Base-by-base conservation (phyloP, 2,113 vertebrate species). In the Orientallactaga bullata region DNA sequence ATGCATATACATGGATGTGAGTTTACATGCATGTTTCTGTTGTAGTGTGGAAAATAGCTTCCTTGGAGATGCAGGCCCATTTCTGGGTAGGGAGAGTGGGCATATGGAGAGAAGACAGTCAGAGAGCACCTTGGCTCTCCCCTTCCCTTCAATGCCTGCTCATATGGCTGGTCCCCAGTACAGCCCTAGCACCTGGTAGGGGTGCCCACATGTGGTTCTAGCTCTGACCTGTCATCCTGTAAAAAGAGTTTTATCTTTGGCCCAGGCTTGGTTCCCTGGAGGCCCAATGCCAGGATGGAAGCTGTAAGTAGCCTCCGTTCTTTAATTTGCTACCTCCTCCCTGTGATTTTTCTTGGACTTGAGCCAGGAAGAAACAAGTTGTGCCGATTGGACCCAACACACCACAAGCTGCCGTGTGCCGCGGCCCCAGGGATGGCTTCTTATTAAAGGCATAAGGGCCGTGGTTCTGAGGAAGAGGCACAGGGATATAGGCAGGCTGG, bases 291-390 rank as follows among this genome's bases (percentile, higher is more conserved):
- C 80, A 90, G 69, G 18, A 71, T 12, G 83, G 30, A 93, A 85
- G 37, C 81, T 42, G 42, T 68, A 61, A 94, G 71, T 26, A 77
- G 76, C 83, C 66, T 90, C 58, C 1, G 2, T 13, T 96, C 63
- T 89, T 96, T 88, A 69, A 91, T 96, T 94, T 84, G 42, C 47
- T 20, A 21, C 69, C 82, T 68, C 39, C 71, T 85, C 78, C 69
- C 88, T 90, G 81, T 42, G 82, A 92, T 93, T 93, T 93, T 94
- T 93, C 88, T 90, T 93, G 94, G 90, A 69, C 60, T 32, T 28
- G 8, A 74, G 88, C 95, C 96, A 97, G 93, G 71, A 68, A 90
- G 82, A 35, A 91, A 95, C 85, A 88, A 88, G 65, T 91, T 55
- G 23, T 30, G 35, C 39, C 6, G 0, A 81, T 35, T 58, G 71